Percentiles rank a stretch among this genome's conserved stretches.
These are phyloP conservation scores for Temnothorax curvispinosus DNA, from an alignment of 1,140 invertebrate genomes.

Conservation along the genomic window DNA sequence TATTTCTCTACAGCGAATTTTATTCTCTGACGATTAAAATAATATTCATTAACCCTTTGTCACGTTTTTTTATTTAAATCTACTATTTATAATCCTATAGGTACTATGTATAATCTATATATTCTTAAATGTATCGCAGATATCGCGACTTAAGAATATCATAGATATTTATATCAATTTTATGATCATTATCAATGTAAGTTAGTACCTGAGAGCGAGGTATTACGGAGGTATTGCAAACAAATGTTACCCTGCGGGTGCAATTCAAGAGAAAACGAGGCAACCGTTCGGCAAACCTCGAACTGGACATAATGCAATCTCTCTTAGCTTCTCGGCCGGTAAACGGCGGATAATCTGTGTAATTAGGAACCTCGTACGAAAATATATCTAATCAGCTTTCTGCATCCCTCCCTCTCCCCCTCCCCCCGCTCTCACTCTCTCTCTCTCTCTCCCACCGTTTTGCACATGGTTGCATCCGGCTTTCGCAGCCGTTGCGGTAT, in stretches of 20 bases:
- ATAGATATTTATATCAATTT: constrained; percentile 3
- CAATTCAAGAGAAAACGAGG: not conserved
- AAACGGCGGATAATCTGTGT: constrained; percentile 26
- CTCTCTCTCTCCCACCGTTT: not conserved
- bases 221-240: not conserved
- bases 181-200: not conserved
- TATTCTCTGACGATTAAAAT: too few relatives aligned
- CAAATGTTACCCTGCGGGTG: not conserved
- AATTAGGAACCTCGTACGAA: constrained; percentile 32
- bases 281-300: not conserved
- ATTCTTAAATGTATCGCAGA: too few relatives aligned
- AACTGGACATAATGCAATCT: not conserved
- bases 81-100: not conserved
- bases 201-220: not conserved
- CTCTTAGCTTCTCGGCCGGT: not conserved
- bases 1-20: too few relatives aligned
- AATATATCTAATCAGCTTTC: constrained; percentile 38
- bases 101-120: not conserved
- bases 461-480: constrained; percentile 8
- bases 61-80: not conserved
- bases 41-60: not conserved
- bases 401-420: not conserved
- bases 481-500: not conserved
- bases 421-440: too few relatives aligned
- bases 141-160: not conserved